A percentile compares a stretch with the other conserved stretches of the same genome.
phyloP scores from a whole-genome alignment of 2,797 vertebrate genomes.

The Dicrostonyx torquatus region DNA sequence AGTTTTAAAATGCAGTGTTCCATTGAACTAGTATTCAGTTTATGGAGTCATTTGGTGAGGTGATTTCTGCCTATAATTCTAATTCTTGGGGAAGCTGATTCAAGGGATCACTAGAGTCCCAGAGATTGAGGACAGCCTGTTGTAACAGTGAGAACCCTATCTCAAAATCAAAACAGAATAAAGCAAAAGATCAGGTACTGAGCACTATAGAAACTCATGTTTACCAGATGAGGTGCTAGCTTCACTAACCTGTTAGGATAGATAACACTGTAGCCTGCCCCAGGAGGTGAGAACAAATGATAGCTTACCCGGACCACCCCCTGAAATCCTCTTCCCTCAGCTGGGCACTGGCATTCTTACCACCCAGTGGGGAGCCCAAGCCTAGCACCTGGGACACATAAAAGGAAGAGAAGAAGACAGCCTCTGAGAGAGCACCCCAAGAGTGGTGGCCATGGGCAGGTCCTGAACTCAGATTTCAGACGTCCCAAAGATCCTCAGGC shows the following conservation, averaged over 20 bases:
- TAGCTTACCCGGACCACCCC: accelerated
- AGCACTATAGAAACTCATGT: accelerated
- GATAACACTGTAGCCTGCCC: no score
- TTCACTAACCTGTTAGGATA: accelerated
- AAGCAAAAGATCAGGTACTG: neutral
- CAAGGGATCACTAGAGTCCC: no score
- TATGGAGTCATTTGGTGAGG: neutral
- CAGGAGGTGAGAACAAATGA: neutral
- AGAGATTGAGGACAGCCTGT: neutral
- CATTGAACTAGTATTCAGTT: accelerated
- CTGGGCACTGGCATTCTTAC: no score
- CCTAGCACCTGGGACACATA: neutral
- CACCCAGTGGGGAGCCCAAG: accelerated
- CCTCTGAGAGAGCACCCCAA: accelerated
- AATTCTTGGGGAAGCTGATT: neutral
- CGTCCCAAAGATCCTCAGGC: neutral
- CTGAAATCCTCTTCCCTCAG: neutral
- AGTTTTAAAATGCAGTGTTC: neutral
- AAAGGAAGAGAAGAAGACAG: neutral
- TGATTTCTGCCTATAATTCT: neutral
- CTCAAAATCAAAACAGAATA: neutral
- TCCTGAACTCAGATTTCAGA: neutral
- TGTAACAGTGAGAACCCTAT: neutral
- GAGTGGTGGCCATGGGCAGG: accelerated
- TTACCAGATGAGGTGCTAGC: accelerated